These are phyloP conservation scores for Styela plicata DNA, from an alignment of 23 tunicate species.

Conservation along the genomic window DNA sequence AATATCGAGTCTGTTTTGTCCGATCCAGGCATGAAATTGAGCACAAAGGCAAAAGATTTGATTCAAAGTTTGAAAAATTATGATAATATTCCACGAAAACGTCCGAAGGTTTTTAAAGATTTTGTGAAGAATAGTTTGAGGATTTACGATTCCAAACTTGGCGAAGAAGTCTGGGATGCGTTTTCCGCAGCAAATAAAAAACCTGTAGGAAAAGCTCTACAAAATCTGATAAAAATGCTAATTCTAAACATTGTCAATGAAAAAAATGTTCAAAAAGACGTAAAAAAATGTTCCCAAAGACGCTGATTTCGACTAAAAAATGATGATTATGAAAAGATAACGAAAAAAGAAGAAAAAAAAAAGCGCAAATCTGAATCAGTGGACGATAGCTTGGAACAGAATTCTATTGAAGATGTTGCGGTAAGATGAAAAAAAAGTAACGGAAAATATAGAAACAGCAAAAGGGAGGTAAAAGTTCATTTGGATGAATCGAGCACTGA, in stretches of 20 bases:
- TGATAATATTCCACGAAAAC: conserved; percentile 67
- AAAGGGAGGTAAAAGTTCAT: background rate
- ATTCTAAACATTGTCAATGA: background rate
- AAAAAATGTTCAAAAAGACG: background rate
- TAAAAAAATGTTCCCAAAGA: background rate
- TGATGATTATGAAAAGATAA: background rate
- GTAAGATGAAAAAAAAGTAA: conserved; percentile 7
- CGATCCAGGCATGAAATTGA: background rate
- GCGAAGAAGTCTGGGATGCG: conserved; percentile 63
- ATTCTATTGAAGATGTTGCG: background rate
- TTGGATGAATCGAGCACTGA: background rate
- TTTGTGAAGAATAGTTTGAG: conserved; percentile 65
- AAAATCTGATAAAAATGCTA: background rate
- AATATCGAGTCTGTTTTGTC: conserved; percentile 32
- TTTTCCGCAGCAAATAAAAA: conserved; percentile 26
- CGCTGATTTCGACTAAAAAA: background rate
- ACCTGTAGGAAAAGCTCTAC: background rate
- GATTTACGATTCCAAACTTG: conserved; percentile 29
- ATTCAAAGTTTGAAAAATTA: conserved; percentile 33
- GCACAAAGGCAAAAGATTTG: conserved; percentile 24
- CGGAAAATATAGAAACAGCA: background rate
- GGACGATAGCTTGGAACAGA: background rate
- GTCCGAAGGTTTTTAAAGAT: conserved; percentile 62
- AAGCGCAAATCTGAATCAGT: background rate
- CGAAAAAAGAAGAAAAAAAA: conserved; percentile 8